Evolutionary conservation across 2,797 vertebrate genomes (phyloP).

Genomic region (Odontamblyopus lacepedii): DNA sequence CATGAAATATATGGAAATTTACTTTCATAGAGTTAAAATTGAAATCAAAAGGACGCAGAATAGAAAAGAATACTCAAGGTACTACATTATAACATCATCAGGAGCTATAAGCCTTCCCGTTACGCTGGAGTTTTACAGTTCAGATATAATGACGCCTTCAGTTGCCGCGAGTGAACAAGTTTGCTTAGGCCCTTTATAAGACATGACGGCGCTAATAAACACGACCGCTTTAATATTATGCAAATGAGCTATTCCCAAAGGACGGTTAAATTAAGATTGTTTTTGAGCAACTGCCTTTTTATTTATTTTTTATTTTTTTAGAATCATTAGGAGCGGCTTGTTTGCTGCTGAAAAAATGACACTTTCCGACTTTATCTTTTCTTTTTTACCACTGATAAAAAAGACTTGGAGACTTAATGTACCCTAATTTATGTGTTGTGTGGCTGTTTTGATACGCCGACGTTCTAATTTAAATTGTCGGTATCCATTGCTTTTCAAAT

Average conservation of each 20-base stretch:
- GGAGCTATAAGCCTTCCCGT: background rate
- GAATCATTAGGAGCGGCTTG: background rate
- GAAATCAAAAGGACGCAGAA: too few species aligned
- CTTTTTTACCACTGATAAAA: constrained; percentile 2
- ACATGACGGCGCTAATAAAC: constrained; percentile 4
- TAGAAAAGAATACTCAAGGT: too few species aligned
- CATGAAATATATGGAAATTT: too few species aligned
- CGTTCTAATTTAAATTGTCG: constrained; percentile 28
- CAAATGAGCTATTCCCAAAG: constrained; percentile 4
- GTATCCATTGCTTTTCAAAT: constrained; percentile 31
- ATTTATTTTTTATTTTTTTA: background rate
- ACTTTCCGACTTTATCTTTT: constrained; percentile 10
- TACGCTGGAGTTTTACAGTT: background rate
- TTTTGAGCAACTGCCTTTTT: background rate
- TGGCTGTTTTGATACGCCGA: constrained; percentile 30
- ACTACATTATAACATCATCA: background rate
- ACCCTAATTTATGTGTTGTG: constrained; percentile 34
- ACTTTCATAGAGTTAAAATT: too few species aligned
- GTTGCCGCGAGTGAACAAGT: background rate
- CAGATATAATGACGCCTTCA: background rate
- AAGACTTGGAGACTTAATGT: background rate
- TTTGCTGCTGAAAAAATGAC: background rate
- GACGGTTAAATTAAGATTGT: constrained; percentile 1
- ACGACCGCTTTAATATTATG: background rate
- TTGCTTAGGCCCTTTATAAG: background rate